These are phyloP conservation scores for Malthinus flaveolus DNA, from an alignment of 2,888 invertebrate genomes.

Conservation along the genomic window DNA sequence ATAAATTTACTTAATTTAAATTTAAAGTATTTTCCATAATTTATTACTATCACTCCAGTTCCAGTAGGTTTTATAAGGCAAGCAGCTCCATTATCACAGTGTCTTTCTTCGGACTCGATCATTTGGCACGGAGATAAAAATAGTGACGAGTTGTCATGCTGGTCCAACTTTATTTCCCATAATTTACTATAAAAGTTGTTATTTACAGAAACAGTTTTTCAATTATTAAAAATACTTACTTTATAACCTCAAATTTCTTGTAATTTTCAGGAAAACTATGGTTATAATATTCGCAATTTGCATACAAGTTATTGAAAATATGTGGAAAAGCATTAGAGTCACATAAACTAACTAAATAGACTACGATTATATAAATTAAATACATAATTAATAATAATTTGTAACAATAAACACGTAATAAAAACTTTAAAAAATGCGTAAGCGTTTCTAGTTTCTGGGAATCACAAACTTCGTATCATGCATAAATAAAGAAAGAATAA, in stretches of 20 bases:
- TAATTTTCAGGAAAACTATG: not conserved
- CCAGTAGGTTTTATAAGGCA: not conserved
- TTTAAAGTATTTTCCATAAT: slow-evolving; percentile 12
- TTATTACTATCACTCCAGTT: not conserved
- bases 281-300: not conserved
- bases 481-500: too few species aligned
- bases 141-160: not conserved
- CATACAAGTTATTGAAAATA: not conserved
- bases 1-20: slow-evolving; percentile 8
- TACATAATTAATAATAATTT: too few species aligned
- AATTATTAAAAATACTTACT: not conserved
- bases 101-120: not conserved
- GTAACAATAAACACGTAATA: too few species aligned
- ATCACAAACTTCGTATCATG: too few species aligned
- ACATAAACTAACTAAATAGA: too few species aligned
- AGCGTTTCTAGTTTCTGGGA: too few species aligned
- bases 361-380: too few species aligned
- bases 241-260: not conserved
- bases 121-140: slow-evolving; percentile 8
- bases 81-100: slow-evolving; percentile 6
- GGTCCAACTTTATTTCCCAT: not conserved
- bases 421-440: too few species aligned
- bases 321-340: not conserved
- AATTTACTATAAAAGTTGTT: not conserved
- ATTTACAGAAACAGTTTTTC: not conserved